phyloP scores from a whole-genome alignment of 2,888 invertebrate genomes.

The Papilio demoleus region DNA sequence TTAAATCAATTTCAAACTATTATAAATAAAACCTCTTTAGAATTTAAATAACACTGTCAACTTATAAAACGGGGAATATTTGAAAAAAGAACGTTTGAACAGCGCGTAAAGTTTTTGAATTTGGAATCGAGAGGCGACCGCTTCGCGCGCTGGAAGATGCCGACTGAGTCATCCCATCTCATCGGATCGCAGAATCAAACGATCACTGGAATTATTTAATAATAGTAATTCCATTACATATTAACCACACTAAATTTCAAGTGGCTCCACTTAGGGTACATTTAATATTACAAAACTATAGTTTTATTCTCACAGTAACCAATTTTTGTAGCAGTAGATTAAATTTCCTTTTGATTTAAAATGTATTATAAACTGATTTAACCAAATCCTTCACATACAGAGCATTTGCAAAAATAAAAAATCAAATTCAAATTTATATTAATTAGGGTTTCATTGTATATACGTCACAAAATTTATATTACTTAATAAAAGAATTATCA shows the following conservation, averaged over 20 bases:
- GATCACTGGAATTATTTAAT: conserved; percentile 29
- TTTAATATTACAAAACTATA: neutral
- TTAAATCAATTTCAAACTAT: conserved; percentile 9
- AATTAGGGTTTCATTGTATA: too few species aligned
- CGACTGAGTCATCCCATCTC: conserved; percentile 77
- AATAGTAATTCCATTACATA: conserved; percentile 6
- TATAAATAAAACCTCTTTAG: conserved; percentile 34
- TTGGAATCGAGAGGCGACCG: conserved; percentile 52
- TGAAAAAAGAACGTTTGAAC: conserved; percentile 41
- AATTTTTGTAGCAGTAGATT: too few species aligned
- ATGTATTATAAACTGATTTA: too few species aligned
- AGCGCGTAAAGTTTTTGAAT: conserved; percentile 47
- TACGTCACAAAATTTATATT: too few species aligned
- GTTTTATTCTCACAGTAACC: too few species aligned
- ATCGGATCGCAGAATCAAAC: conserved; percentile 52
- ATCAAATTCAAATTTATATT: too few species aligned
- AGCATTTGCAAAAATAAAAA: too few species aligned
- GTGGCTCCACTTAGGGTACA: neutral
- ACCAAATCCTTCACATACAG: too few species aligned
- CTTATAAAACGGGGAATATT: conserved; percentile 34
- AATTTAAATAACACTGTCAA: conserved; percentile 40
- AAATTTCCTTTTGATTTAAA: too few species aligned
- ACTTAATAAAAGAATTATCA: too few species aligned
- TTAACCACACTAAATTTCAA: neutral
- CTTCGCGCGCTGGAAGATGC: conserved; percentile 60